phyloP scores from a whole-genome alignment of 2,888 invertebrate genomes.

The Cartodere bifasciata region DNA sequence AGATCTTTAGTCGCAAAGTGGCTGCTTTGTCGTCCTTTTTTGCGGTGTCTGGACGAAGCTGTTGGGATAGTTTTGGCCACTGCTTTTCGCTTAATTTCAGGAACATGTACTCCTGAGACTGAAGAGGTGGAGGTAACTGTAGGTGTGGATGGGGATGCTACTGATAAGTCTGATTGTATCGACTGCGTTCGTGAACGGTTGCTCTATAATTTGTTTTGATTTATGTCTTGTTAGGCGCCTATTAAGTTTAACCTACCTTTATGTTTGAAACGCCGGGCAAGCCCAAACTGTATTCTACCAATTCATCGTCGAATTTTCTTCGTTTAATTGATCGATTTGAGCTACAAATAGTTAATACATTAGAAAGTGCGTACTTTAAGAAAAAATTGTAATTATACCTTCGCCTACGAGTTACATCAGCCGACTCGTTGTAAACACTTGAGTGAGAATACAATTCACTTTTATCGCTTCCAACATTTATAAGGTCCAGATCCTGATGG shows the following conservation, averaged over 20 bases:
- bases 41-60: slow-evolving; percentile 36
- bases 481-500: slow-evolving; percentile 22
- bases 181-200: slow-evolving; percentile 34
- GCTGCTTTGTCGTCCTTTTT: slow-evolving; percentile 52
- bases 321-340: slow-evolving; percentile 91
- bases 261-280: slow-evolving; percentile 40
- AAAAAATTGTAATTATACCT: slow-evolving; percentile 20
- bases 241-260: slow-evolving; percentile 28
- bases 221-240: too few relatives aligned
- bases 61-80: slow-evolving; percentile 31
- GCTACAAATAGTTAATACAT: slow-evolving; percentile 36
- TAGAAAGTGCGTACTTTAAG: slow-evolving; percentile 1
- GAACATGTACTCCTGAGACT: slow-evolving; percentile 20
- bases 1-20: slow-evolving; percentile 68
- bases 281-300: slow-evolving; percentile 81
- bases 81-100: slow-evolving; percentile 35
- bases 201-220: slow-evolving; percentile 22
- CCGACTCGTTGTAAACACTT: slow-evolving; percentile 24
- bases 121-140: slow-evolving; percentile 27
- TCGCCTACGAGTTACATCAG: slow-evolving; percentile 30
- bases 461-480: slow-evolving; percentile 19
- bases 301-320: slow-evolving; percentile 91
- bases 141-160: slow-evolving; percentile 24
- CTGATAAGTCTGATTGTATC: slow-evolving; percentile 29
- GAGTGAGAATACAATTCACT: slow-evolving; percentile 17